These are phyloP conservation scores for Gastracanthus pulcherrimus DNA, from an alignment of 2,888 invertebrate genomes.

Conservation along the genomic window DNA sequence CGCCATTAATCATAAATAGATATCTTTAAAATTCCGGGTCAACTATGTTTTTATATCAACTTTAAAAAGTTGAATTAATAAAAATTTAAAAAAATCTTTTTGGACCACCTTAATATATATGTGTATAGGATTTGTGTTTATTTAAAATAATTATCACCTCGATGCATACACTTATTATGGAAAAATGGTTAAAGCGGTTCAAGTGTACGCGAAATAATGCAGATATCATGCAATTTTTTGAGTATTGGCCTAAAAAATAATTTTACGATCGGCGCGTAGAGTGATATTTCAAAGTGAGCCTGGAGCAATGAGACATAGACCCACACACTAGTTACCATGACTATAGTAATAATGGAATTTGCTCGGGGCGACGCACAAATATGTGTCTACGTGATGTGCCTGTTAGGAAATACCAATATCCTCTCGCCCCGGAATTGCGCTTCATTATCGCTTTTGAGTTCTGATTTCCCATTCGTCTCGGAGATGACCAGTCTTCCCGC, in stretches of 20 bases:
- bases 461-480: conserved; percentile 9
- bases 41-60: no score
- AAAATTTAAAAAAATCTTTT: no score
- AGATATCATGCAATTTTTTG: neutral
- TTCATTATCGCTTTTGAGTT: conserved; percentile 16
- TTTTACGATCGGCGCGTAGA: neutral
- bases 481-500: no score
- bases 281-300: neutral
- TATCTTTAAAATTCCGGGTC: no score
- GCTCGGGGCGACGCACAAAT: neutral
- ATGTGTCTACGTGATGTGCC: neutral
- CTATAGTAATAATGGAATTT: neutral
- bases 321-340: neutral
- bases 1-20: no score
- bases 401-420: conserved; percentile 16
- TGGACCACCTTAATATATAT: no score
- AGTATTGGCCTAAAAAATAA: neutral
- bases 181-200: no score
- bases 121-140: no score
- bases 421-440: neutral
- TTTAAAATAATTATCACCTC: no score
- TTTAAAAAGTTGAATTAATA: no score
- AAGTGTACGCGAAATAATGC: neutral
- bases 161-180: no score
- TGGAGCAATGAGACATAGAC: neutral